These are phyloP conservation scores for Lepidurus arcticus DNA, from an alignment of 1,140 invertebrate genomes.

Conservation along the genomic window DNA sequence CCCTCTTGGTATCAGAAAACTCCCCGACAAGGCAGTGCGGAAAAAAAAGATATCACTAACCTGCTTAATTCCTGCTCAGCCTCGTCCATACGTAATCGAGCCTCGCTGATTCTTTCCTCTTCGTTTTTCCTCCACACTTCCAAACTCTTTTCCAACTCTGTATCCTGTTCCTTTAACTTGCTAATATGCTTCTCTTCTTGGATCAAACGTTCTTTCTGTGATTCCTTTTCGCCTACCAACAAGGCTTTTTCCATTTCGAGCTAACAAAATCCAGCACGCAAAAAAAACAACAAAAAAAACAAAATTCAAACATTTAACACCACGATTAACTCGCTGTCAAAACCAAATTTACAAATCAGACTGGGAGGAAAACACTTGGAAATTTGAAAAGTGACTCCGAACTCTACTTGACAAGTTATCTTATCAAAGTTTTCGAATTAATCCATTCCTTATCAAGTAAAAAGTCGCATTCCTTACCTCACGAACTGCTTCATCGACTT, in stretches of 20 bases:
- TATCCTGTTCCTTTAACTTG: constrained; percentile 57
- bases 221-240: constrained; percentile 70
- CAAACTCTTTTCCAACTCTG: constrained; percentile 51
- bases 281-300: constrained; percentile 23
- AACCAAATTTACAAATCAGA: too few relatives aligned
- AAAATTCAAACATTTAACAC: constrained; percentile 12
- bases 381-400: not conserved
- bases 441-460: not conserved
- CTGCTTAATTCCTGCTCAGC: constrained; percentile 46
- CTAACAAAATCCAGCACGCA: constrained; percentile 45
- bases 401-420: not conserved
- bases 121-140: constrained; percentile 43
- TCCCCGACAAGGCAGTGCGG: not conserved
- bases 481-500: constrained; percentile 73
- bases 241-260: constrained; percentile 76
- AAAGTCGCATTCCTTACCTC: constrained; percentile 53
- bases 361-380: not conserved
- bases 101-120: constrained; percentile 28
- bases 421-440: not conserved
- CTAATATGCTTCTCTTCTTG: constrained; percentile 63
- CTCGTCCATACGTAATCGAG: constrained; percentile 33
- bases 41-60: constrained; percentile 37
- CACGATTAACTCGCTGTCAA: too few relatives aligned
- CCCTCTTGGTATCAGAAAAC: not conserved
- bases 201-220: constrained; percentile 62